Evolutionary conservation across 2,797 vertebrate species (phyloP), one percentile per base, ranked within the genome.

Genomic region (Tympanoctomys barrerae): DNA sequence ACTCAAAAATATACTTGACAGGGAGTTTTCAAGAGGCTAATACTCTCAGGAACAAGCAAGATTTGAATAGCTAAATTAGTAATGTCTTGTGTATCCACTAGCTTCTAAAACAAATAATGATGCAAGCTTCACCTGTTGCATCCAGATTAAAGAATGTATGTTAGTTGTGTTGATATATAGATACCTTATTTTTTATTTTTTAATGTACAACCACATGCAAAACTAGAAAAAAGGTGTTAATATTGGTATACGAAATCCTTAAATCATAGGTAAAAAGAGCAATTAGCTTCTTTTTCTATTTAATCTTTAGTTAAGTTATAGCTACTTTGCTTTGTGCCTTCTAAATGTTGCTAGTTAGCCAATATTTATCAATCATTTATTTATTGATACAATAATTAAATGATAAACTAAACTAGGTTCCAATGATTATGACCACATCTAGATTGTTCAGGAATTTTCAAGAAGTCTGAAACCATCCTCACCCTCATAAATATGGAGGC

Each of bases 351-450:
- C 80, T 85, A 61, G 26, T 95, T 57, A 95, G 28, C 81, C 54
- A 57, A 57, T 57, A 57, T 57, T 57, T 57, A 57, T 57, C 14
- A 57, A 5, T 57, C 16, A 57, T 16, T 57, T 57, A 57, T 57
- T 57, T 57, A 57, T 18, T 57, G 54, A 57, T 62, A 94, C 85
- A 96, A 96, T 66, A 90, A 81, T 82, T 90, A 91, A 95, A 89
- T 49, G 95, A 96, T 96, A 94, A 95, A 97, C 94, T 96, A 94
- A 95, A 97, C 93, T 92, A 90, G 96, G 98, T 98, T 97, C 97
- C 95, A 92, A 97, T 83, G 97, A 90, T 95, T 96, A 84, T 96
- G 94, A 95, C 97, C 89, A 16, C 84, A 97, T 79, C 9, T 78
- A 61, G 77, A 94, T 52, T 52, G 28, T 21, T 33, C 22, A 49